Evolutionary conservation across 2,113 vertebrate species (phyloP), one percentile per base, ranked within the genome.

Genomic region (Malurus cyaneus): DNA sequence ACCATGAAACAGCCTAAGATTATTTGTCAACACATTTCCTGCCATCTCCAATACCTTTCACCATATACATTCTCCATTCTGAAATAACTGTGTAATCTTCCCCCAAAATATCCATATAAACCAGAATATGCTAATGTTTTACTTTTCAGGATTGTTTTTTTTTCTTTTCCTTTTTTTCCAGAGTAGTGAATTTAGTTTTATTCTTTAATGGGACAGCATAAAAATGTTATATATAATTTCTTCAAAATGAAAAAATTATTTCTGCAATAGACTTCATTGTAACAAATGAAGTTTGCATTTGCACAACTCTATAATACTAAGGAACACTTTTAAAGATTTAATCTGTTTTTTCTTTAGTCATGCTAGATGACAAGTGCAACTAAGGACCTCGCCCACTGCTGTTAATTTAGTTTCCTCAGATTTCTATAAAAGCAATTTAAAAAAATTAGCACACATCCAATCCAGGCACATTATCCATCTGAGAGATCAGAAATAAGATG

Each of bases 401-500:
- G 46, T 84, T 87, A 76, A 85, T 54, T 71, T 89, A 52, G 42
- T 85, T 94, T 78, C 32, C 20, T 80, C n/a, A 34, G n/a, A 62
- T 80, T 80, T 85, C 46, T 79, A 79, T 80, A 86, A 93, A 86
- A 86, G 39, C 44, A 91, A 77, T 95, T 86, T 15, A 70, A 70
- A 96, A 93, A 96, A 87, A 95, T 12, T 60, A 94, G 77, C 42
- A 89, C 24, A 39, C 46, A 88, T 83, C 66, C 89, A 94, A 90
- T 78, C 54, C 4, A 13, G 87, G 84, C 44, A 88, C 44, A 93
- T 94, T 94, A 93, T 64, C 42, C 80, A 86, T 76, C 92, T 95
- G 70, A 95, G 95, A 94, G 70, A 96, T 49, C 26, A 18, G 64
- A 92, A 71, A 69, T 71, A 95, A 94, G 89, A 92, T 66, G 86